These are phyloP conservation scores for Paraescarpia echinospica DNA, from an alignment of 1,140 invertebrate genomes.

Conservation along the genomic window DNA sequence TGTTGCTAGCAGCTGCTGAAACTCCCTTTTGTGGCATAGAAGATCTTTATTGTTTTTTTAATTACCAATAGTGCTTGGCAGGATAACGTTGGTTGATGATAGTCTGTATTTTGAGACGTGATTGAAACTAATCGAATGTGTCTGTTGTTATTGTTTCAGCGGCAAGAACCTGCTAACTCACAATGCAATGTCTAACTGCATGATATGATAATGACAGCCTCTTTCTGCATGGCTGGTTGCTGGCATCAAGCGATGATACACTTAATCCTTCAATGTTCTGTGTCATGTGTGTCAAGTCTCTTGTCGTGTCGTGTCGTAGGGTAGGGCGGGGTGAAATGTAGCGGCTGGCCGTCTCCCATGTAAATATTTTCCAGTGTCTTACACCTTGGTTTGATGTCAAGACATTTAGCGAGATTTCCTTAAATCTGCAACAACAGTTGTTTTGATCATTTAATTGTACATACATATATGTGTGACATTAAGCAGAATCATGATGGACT, in stretches of 20 bases:
- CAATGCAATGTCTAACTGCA: neutral
- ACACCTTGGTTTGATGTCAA: neutral
- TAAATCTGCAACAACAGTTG: neutral
- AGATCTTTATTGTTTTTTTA: conserved; percentile 7
- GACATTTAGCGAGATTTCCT: neutral
- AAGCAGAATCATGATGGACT: neutral
- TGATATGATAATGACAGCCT: neutral
- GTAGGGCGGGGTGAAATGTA: neutral
- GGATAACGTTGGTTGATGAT: too few relatives aligned
- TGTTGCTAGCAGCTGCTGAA: neutral
- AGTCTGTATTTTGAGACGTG: neutral
- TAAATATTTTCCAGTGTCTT: neutral
- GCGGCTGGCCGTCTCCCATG: neutral
- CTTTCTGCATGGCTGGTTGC: neutral
- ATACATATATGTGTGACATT: neutral
- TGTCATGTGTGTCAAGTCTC: neutral
- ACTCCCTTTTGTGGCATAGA: neutral
- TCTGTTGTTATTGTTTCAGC: neutral
- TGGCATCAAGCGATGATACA: neutral
- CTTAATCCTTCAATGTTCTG: neutral
- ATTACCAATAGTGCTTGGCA: neutral
- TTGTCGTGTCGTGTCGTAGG: neutral
- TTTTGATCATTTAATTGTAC: neutral
- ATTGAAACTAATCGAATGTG: neutral
- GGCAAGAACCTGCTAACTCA: neutral